phyloP scores from a whole-genome alignment of 2,797 vertebrate species.

The Spondyliosoma cantharus region DNA sequence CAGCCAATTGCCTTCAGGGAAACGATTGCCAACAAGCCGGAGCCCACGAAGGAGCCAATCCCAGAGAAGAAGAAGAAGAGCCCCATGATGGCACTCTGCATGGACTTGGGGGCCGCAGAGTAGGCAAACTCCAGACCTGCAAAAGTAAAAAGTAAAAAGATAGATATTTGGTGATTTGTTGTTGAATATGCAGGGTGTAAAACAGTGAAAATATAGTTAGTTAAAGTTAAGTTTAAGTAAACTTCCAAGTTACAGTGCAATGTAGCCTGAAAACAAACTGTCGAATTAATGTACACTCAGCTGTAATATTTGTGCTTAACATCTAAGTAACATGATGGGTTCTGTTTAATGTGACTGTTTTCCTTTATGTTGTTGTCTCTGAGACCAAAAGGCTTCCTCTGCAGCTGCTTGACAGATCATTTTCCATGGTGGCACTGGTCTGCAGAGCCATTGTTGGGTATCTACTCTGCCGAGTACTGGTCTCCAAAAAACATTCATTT shows the following conservation, averaged over 20 bases:
- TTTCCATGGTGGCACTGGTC: constrained; percentile 21
- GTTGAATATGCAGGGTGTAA: neutral
- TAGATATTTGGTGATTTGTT: neutral
- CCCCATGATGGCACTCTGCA: constrained; percentile 99
- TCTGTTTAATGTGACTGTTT: constrained; percentile 27
- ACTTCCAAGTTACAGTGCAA: neutral
- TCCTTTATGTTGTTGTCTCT: neutral
- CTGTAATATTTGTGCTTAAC: neutral
- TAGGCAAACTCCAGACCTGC: constrained; percentile 98
- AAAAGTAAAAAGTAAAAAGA: constrained; percentile 31
- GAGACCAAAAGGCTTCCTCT: constrained; percentile 28
- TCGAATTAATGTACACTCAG: neutral
- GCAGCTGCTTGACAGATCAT: constrained; percentile 40
- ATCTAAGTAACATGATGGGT: constrained; percentile 17
- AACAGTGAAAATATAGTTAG: neutral
- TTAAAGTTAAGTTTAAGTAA: too few species aligned
- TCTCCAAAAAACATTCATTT: constrained; percentile 45
- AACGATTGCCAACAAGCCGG: constrained; percentile 92
- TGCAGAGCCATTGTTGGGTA: constrained; percentile 25
- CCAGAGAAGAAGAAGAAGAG: constrained; percentile 99
- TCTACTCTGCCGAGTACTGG: constrained; percentile 6
- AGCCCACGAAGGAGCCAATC: constrained; percentile 96
- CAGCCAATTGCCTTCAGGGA: constrained; percentile 92
- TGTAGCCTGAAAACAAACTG: neutral
- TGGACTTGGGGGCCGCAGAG: constrained; percentile 95